phyloP scores from a whole-genome alignment of 2,888 invertebrate genomes.

The Priapulus caudatus region DNA sequence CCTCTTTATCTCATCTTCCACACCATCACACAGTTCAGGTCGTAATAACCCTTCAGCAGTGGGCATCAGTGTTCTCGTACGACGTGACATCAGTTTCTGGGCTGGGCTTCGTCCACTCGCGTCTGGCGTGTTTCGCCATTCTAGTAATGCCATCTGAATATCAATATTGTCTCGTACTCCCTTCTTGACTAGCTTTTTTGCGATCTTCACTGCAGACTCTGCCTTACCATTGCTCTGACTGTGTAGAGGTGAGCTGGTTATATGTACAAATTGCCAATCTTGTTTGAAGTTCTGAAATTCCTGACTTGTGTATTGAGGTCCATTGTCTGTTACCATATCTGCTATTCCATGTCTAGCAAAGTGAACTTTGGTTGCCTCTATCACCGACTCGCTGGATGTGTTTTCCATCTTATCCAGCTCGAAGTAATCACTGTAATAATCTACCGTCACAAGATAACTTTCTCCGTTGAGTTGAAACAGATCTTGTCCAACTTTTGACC shows the following conservation, averaged over 20 bases:
- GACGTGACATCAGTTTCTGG: background rate
- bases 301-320: background rate
- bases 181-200: background rate
- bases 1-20: background rate
- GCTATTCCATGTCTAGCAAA: background rate
- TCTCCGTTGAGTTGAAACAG: background rate
- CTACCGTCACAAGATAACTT: background rate
- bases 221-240: background rate
- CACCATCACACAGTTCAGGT: no score
- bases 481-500: background rate
- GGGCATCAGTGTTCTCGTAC: conserved; percentile 4
- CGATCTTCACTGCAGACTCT: conserved; percentile 5
- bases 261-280: background rate
- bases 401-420: background rate
- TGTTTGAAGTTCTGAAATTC: background rate
- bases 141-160: background rate
- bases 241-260: background rate
- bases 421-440: background rate
- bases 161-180: background rate
- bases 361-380: background rate
- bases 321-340: background rate
- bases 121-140: conserved; percentile 1
- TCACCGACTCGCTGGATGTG: background rate
- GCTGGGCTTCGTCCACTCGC: background rate
- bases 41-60: no score